phyloP scores from a whole-genome alignment of 1,140 invertebrate genomes.

The Saccostrea glomerata region DNA sequence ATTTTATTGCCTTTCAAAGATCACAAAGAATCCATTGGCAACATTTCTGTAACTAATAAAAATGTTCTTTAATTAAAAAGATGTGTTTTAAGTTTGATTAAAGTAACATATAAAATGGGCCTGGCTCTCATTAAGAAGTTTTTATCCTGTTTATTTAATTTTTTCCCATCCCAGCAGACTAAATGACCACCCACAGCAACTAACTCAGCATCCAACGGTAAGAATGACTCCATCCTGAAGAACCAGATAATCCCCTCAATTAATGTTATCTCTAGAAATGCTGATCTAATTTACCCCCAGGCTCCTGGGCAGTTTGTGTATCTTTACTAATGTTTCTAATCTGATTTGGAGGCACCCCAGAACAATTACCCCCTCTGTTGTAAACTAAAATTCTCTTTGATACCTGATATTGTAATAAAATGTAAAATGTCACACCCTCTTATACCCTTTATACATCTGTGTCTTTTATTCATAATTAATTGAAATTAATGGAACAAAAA shows the following conservation, averaged over 20 bases:
- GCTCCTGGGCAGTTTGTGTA: conserved; percentile 10
- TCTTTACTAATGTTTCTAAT: background rate
- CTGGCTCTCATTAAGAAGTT: background rate
- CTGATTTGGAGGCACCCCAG: background rate
- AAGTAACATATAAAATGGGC: no score
- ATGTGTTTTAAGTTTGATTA: no score
- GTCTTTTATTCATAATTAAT: background rate
- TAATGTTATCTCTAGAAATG: background rate
- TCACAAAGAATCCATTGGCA: no score
- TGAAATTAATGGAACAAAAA: background rate
- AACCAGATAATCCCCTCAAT: background rate
- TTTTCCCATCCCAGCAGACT: background rate
- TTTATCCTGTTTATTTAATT: background rate
- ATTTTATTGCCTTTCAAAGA: no score
- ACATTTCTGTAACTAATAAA: no score
- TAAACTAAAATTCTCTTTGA: background rate
- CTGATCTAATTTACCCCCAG: background rate
- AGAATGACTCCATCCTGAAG: background rate
- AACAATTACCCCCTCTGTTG: background rate
- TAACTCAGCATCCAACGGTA: background rate
- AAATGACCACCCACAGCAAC: conserved; percentile 6
- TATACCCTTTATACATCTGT: background rate
- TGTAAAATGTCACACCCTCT: background rate
- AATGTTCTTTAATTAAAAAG: no score
- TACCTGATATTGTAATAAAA: background rate